A percentile compares a stretch with the other conserved stretches of the same genome.
phyloP scores from a whole-genome alignment of 92 coral and sea anemone species.

The Bergia puertoricense region DNA sequence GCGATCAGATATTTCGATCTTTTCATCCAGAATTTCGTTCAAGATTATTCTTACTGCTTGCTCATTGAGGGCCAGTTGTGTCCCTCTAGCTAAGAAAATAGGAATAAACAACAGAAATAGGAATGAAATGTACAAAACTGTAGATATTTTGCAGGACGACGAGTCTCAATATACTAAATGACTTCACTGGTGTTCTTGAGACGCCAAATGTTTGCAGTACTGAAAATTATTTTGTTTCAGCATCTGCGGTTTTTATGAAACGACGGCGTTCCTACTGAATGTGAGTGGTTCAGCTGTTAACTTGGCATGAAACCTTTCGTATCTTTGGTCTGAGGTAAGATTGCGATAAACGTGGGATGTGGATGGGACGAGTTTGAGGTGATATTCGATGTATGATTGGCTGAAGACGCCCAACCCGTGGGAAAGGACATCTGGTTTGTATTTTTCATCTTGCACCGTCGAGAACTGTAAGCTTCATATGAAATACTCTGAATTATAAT shows the following conservation, averaged over 20 bases:
- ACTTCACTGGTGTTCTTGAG: no score
- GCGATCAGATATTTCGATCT: no score
- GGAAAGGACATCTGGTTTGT: conserved; percentile 25
- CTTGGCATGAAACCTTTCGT: background rate
- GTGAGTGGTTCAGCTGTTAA: background rate
- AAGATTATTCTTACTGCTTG: no score
- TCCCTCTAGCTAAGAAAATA: no score
- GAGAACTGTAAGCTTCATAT: background rate
- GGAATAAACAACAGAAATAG: no score
- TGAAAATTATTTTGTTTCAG: no score
- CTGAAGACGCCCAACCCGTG: background rate
- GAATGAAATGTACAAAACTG: no score
- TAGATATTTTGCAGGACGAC: no score
- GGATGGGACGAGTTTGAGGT: background rate
- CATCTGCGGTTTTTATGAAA: background rate
- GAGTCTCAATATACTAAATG: no score
- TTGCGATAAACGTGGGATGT: background rate
- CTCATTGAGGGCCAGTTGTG: no score
- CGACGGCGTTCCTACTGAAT: background rate
- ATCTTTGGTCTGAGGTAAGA: background rate
- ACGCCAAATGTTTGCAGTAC: no score
- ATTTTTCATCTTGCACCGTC: background rate
- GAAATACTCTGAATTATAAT: background rate
- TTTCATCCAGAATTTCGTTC: no score
- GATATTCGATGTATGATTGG: background rate